These are phyloP conservation scores for Austrofundulus limnaeus DNA, from an alignment of 2,113 vertebrate species.

Conservation along the genomic window DNA sequence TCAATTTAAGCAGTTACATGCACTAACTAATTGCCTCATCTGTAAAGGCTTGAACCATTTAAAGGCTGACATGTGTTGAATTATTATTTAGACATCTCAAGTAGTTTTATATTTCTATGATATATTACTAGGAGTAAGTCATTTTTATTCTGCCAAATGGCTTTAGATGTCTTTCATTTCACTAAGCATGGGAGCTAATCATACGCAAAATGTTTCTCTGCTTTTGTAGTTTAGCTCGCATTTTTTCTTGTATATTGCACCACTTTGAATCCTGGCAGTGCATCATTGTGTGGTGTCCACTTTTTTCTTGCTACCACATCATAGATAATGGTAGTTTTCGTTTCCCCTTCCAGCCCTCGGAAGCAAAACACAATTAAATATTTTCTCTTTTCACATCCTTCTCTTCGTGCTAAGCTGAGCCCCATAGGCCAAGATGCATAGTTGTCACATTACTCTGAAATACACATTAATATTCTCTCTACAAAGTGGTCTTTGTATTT, in stretches of 20 bases:
- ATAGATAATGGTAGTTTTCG: conserved; percentile 68
- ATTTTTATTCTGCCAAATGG: conserved; percentile 23
- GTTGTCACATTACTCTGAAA: conserved; percentile 56
- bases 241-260: conserved; percentile 10
- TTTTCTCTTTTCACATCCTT: conserved; percentile 54
- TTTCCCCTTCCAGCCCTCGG: conserved; percentile 55
- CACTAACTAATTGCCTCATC: conserved; percentile 40
- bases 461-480: conserved; percentile 67
- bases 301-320: conserved; percentile 62
- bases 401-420: conserved; percentile 54
- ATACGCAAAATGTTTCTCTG: neutral
- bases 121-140: conserved; percentile 27
- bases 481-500: conserved; percentile 49
- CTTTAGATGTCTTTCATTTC: conserved; percentile 10
- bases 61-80: conserved; percentile 31
- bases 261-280: conserved; percentile 15
- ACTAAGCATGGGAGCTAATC: neutral
- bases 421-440: conserved; percentile 53
- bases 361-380: conserved; percentile 67
- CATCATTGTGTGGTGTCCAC: conserved; percentile 25
- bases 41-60: conserved; percentile 27
- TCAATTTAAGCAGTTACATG: conserved; percentile 30
- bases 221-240: conserved; percentile 4
- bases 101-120: conserved; percentile 18
- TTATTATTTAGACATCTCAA: conserved; percentile 36